phyloP scores from a whole-genome alignment of 2,888 invertebrate genomes.

The Entomobrya multifasciata region DNA sequence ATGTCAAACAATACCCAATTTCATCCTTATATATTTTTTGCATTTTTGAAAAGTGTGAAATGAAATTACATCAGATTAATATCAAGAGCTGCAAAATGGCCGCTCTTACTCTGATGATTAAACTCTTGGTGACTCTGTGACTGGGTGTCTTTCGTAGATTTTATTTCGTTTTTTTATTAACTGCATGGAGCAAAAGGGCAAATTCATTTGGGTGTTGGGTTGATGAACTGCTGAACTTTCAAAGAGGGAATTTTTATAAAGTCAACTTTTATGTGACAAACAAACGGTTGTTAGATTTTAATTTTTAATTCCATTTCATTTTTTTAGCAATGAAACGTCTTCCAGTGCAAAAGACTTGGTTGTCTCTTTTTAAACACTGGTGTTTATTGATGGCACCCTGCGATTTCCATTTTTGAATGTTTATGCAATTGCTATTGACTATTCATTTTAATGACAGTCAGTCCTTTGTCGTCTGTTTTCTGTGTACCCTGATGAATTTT shows the following conservation, averaged over 20 bases:
- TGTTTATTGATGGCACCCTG: too few species aligned
- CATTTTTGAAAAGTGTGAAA: conserved; percentile 53
- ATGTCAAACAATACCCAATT: too few species aligned
- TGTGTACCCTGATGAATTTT: too few species aligned
- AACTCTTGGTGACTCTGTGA: neutral
- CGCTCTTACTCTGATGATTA: neutral
- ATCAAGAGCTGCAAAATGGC: conserved; percentile 14
- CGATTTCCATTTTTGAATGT: too few species aligned
- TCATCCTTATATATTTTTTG: too few species aligned
- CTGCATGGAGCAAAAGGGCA: too few species aligned
- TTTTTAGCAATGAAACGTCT: neutral
- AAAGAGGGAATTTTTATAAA: neutral
- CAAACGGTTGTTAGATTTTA: conserved; percentile 5
- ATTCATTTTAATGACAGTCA: neutral
- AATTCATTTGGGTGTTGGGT: conserved; percentile 4
- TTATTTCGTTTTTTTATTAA: too few species aligned
- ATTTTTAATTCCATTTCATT: neutral
- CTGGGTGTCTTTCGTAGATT: conserved; percentile 3
- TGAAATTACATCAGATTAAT: conserved; percentile 59
- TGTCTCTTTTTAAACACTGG: neutral
- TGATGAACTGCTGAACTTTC: neutral
- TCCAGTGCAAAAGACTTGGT: neutral
- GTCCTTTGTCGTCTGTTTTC: neutral
- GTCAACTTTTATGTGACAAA: neutral
- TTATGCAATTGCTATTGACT: too few species aligned